Evolutionary conservation across 1,140 invertebrate species (phyloP).

Genomic region (Zaprionus inermis): DNA sequence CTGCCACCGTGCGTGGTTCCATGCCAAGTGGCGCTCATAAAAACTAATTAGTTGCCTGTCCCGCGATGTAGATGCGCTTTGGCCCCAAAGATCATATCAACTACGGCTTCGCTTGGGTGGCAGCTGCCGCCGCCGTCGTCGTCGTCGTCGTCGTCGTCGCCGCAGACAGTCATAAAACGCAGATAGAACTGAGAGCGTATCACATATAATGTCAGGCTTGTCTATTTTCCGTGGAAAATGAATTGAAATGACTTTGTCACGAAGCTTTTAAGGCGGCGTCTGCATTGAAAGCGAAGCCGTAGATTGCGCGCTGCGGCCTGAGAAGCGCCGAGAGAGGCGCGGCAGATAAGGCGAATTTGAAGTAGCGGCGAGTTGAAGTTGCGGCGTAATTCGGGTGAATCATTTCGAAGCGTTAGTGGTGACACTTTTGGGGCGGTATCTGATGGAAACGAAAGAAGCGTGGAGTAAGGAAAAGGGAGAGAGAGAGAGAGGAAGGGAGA

Average conservation of each 20-base stretch:
- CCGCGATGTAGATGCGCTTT: slow-evolving; percentile 11
- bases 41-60: slow-evolving; percentile 79
- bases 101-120: slow-evolving; percentile 56
- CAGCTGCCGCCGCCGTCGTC: slow-evolving; percentile 46
- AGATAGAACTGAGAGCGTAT: slow-evolving; percentile 71
- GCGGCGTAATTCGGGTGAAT: slow-evolving; percentile 47
- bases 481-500: background rate
- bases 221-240: slow-evolving; percentile 27
- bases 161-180: slow-evolving; percentile 61
- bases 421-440: slow-evolving; percentile 26
- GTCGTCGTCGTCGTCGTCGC: slow-evolving; percentile 35
- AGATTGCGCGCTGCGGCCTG: background rate
- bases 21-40: slow-evolving; percentile 65
- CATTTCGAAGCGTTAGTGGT: slow-evolving; percentile 29
- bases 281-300: background rate
- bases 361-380: background rate
- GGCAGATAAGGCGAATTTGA: background rate
- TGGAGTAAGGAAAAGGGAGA: background rate
- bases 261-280: slow-evolving; percentile 64
- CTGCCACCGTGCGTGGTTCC: slow-evolving; percentile 1
- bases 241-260: slow-evolving; percentile 78
- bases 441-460: background rate
- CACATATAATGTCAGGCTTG: slow-evolving; percentile 36
- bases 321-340: slow-evolving; percentile 40
- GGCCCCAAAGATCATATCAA: slow-evolving; percentile 16